Evolutionary conservation across 2,888 invertebrate genomes (phyloP).

Genomic region (Drosophila niveifrons): DNA sequence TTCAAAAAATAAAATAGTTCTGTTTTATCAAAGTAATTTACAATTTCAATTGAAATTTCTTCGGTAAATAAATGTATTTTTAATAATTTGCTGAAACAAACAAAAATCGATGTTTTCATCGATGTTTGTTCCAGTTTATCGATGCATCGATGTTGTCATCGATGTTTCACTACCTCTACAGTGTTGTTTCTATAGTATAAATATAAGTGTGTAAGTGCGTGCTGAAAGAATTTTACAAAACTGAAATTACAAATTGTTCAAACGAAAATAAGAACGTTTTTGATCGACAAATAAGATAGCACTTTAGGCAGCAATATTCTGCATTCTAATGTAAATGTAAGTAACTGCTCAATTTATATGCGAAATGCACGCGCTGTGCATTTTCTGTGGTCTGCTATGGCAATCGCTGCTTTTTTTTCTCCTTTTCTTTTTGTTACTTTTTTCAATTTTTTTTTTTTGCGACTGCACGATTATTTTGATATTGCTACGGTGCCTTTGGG

Average conservation of each 20-base stretch:
- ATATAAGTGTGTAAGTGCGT: conserved; percentile 53
- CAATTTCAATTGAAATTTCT: too few relatives aligned
- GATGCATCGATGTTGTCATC: not conserved
- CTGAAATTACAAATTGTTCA: conserved; percentile 50
- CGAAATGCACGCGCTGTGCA: conserved; percentile 35
- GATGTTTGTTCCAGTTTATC: not conserved
- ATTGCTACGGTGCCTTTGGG: conserved; percentile 50
- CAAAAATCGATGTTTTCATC: not conserved
- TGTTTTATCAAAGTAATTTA: too few relatives aligned
- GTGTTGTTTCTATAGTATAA: conserved; percentile 56
- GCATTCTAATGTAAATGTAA: conserved; percentile 43
- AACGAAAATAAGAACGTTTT: conserved; percentile 63
- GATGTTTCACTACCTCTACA: conserved; percentile 21
- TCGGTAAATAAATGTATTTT: too few relatives aligned
- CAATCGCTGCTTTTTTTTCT: conserved; percentile 52
- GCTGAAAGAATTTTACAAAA: conserved; percentile 60
- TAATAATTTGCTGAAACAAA: too few relatives aligned
- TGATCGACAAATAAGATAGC: conserved; percentile 45
- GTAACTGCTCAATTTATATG: conserved; percentile 39
- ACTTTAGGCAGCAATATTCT: conserved; percentile 49
- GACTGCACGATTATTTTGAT: conserved; percentile 58
- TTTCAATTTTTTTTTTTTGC: conserved; percentile 55
- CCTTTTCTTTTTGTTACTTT: conserved; percentile 36
- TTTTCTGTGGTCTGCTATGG: conserved; percentile 58
- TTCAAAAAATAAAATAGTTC: too few relatives aligned